Conservation (phyloP, 2,888 invertebrate genomes). For the Spilosoma lubricipeda region DNA sequence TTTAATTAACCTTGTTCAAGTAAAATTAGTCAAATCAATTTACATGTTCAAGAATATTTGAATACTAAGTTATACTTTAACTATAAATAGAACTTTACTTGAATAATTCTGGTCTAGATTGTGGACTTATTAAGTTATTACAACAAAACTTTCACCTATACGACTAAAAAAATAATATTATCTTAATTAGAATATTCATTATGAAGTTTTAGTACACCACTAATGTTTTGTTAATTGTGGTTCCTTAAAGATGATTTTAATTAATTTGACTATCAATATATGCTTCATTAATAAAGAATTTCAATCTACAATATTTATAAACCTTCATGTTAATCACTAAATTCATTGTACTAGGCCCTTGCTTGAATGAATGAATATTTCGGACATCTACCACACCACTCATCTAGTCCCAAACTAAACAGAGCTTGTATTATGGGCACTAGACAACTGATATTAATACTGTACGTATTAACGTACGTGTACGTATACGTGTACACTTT, state of each 20-base stretch:
- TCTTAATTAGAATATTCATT: not conserved
- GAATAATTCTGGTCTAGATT: not conserved
- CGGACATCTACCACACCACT: too few species aligned
- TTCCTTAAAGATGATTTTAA: not conserved
- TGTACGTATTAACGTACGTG: too few species aligned
- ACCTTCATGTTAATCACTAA: too few species aligned
- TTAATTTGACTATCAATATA: not conserved
- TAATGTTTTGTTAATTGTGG: not conserved
- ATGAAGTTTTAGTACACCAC: not conserved
- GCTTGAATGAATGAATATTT: too few species aligned
- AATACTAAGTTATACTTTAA: not conserved
- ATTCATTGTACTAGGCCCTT: too few species aligned
- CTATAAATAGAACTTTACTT: not conserved
- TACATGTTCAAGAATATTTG: not conserved
- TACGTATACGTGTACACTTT: too few species aligned
- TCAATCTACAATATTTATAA: too few species aligned
- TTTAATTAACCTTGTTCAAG: not conserved
- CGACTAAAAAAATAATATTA: not conserved
- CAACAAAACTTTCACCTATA: not conserved
- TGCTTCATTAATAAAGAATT: too few species aligned
- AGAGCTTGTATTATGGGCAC: too few species aligned
- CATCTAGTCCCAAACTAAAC: too few species aligned
- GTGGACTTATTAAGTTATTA: not conserved
- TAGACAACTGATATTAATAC: too few species aligned
- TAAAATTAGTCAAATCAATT: not conserved